phyloP scores from a whole-genome alignment of 92 coral and sea anemone species.

The Palythoa caribaeorum region DNA sequence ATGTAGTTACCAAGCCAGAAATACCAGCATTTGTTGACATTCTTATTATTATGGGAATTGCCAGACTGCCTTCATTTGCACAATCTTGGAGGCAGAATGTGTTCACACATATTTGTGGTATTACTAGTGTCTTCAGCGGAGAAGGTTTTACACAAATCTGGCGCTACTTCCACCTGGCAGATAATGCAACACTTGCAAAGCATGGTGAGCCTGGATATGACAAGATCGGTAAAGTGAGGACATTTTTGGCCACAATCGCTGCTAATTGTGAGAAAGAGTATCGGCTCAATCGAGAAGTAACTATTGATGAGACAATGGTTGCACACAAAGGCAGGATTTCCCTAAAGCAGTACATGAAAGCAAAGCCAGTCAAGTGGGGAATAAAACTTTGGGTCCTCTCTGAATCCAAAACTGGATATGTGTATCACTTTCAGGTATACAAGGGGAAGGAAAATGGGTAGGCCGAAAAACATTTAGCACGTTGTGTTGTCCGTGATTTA shows the following conservation, averaged over 20 bases:
- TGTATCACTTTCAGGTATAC: slow-evolving; percentile 62
- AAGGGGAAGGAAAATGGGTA: slow-evolving; percentile 52
- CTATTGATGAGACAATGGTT: neutral
- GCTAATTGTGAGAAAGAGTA: slow-evolving; percentile 17
- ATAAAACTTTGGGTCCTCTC: slow-evolving; percentile 67
- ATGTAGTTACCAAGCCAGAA: slow-evolving; percentile 1
- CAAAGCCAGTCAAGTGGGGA: slow-evolving; percentile 62
- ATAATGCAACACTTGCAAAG: slow-evolving; percentile 12
- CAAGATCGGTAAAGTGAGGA: slow-evolving; percentile 7
- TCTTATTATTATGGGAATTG: slow-evolving; percentile 3
- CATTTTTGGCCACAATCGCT: neutral
- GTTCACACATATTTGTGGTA: slow-evolving; percentile 14
- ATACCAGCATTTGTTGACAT: slow-evolving; percentile 22
- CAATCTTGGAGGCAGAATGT: slow-evolving; percentile 11
- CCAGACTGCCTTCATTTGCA: slow-evolving; percentile 15
- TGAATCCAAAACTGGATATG: slow-evolving; percentile 66
- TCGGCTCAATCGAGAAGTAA: slow-evolving; percentile 29
- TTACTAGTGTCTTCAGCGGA: slow-evolving; percentile 9
- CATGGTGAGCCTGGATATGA: slow-evolving; percentile 23
- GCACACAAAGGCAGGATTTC: slow-evolving; percentile 50
- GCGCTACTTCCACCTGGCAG: neutral
- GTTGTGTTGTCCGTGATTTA: slow-evolving; percentile 58
- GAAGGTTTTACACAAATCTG: neutral
- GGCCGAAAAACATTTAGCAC: slow-evolving; percentile 50
- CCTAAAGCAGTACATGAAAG: slow-evolving; percentile 61